Evolutionary conservation across 53 echinoderm and acorn worm species (phyloP).

Genomic region (Echinarachnius parma): DNA sequence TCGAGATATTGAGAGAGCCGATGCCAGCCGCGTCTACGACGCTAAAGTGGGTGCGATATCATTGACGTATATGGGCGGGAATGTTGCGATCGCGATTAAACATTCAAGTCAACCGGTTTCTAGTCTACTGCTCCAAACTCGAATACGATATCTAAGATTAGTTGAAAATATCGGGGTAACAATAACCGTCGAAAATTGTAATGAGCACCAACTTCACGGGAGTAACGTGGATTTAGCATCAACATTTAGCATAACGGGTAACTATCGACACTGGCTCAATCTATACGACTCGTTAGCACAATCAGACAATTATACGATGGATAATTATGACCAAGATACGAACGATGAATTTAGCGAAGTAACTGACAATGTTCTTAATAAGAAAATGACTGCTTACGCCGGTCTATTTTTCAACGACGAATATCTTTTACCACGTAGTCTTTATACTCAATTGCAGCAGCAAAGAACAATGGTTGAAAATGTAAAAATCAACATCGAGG

Average conservation of each 20-base stretch:
- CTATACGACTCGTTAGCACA: not conserved
- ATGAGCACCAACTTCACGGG: too few relatives aligned
- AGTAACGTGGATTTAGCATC: not conserved
- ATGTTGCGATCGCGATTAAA: not conserved
- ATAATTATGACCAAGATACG: not conserved
- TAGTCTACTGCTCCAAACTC: too few relatives aligned
- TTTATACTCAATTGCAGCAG: too few relatives aligned
- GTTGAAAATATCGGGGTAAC: too few relatives aligned
- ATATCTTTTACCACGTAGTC: not conserved
- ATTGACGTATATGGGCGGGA: not conserved
- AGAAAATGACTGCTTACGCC: not conserved
- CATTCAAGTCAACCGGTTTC: too few relatives aligned
- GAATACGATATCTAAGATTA: too few relatives aligned
- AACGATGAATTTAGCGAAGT: conserved; percentile 1
- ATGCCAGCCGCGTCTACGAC: not conserved
- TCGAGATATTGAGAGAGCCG: not conserved
- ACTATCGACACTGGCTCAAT: not conserved
- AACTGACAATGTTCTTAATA: not conserved
- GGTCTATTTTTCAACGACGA: not conserved
- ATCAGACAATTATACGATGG: not conserved
- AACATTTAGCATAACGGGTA: not conserved
- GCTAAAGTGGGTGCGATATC: not conserved
- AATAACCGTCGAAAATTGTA: too few relatives aligned
- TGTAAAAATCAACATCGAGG: too few relatives aligned
- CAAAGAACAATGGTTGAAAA: too few relatives aligned